phyloP scores from a whole-genome alignment of 2,113 vertebrate genomes.

The Elanoides forficatus region DNA sequence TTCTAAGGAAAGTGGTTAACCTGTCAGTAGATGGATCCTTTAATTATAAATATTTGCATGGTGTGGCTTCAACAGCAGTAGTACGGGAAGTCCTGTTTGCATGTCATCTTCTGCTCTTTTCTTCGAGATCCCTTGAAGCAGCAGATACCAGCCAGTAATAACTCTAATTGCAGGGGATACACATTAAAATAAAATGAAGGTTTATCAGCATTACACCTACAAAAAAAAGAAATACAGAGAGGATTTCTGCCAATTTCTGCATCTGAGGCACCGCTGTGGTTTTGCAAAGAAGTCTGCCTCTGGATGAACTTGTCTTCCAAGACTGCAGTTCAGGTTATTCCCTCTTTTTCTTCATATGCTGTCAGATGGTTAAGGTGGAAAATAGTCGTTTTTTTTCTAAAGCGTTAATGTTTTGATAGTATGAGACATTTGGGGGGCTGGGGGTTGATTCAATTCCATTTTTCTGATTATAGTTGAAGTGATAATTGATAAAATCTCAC shows the following conservation, averaged over 20 bases:
- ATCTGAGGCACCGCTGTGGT: neutral
- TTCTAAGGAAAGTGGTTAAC: neutral
- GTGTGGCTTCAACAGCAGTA: neutral
- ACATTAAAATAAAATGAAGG: neutral
- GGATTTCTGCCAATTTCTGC: neutral
- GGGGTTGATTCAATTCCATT: neutral
- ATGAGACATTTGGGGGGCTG: neutral
- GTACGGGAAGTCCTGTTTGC: neutral
- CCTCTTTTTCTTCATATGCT: neutral
- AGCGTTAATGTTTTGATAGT: neutral
- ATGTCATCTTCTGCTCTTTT: neutral
- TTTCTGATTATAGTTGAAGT: neutral
- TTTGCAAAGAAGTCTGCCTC: neutral
- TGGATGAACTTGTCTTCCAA: neutral
- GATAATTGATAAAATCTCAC: constrained; percentile 15
- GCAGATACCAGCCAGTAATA: neutral
- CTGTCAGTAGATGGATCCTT: neutral
- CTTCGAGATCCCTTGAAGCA: neutral
- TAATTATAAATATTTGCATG: neutral
- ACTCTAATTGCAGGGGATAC: neutral
- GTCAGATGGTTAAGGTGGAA: neutral
- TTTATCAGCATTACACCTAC: neutral
- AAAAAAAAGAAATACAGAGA: accelerated
- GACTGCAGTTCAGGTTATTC: neutral
- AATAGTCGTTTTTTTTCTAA: neutral